Evolutionary conservation across 2,888 invertebrate genomes (phyloP).

Genomic region (Deladenus siricidicola): DNA sequence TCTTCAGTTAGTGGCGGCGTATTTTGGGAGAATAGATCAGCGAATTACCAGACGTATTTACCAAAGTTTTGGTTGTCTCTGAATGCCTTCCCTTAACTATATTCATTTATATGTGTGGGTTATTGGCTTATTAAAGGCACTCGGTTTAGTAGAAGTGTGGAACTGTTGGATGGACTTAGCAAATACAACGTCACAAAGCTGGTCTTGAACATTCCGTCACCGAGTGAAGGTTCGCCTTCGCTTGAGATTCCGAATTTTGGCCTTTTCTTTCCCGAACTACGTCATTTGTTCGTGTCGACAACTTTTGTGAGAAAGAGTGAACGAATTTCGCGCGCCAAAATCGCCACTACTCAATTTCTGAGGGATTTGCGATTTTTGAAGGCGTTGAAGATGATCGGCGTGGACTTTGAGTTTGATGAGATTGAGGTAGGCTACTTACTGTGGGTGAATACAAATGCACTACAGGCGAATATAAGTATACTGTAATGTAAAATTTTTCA

Average conservation of each 20-base stretch:
- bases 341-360: constrained; percentile 13
- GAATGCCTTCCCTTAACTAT: too few relatives aligned
- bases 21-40: too few relatives aligned
- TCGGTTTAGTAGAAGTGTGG: constrained; percentile 5
- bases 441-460: too few relatives aligned
- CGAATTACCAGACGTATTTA: too few relatives aligned
- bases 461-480: too few relatives aligned
- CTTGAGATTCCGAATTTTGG: constrained; percentile 8
- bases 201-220: neutral
- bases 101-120: too few relatives aligned
- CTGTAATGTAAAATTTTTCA: too few relatives aligned
- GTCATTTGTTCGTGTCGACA: neutral
- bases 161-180: constrained; percentile 11
- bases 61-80: too few relatives aligned
- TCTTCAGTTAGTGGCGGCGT: too few relatives aligned
- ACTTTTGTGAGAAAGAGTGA: neutral
- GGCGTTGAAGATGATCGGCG: constrained; percentile 29
- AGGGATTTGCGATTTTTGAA: constrained; percentile 22
- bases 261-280: constrained; percentile 7
- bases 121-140: too few relatives aligned
- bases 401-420: constrained; percentile 34
- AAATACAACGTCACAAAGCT: constrained; percentile 20
- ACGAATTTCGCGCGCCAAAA: neutral
- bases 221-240: too few relatives aligned
- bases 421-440: neutral